A percentile compares a stretch with the other conserved stretches of the same genome.
Conservation (phyloP, 2,888 invertebrate genomes). For the Caenorhabditis virilis region DNA sequence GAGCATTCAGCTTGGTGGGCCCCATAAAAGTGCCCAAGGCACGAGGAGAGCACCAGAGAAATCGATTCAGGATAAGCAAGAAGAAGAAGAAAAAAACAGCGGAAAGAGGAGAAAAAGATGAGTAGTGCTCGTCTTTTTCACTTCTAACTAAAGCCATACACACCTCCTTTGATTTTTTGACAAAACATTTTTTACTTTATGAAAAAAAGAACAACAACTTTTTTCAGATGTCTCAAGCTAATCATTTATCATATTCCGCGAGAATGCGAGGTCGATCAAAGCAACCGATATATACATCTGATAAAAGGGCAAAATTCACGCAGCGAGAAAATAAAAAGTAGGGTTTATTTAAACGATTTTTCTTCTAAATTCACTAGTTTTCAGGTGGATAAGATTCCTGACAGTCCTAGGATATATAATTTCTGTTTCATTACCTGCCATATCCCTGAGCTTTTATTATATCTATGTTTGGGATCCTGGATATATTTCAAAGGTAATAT, state of each 20-base stretch:
- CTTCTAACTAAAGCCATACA: conserved; percentile 7
- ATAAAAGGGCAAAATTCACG: conserved; percentile 56
- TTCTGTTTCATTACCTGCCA: conserved; percentile 61
- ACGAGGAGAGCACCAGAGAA: conserved; percentile 21
- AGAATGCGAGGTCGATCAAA: conserved; percentile 44
- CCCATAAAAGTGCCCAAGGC: too few relatives aligned
- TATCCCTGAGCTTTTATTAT: conserved; percentile 61
- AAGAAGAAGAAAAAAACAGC: conserved; percentile 6
- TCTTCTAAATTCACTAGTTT: conserved; percentile 3
- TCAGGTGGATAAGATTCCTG: conserved; percentile 62
- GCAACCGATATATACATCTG: conserved; percentile 55
- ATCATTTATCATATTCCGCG: conserved; percentile 41
- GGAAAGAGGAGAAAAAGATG: conserved; percentile 8
- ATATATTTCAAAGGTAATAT: conserved; percentile 27
- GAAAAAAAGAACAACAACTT: not conserved
- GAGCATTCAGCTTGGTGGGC: too few relatives aligned
- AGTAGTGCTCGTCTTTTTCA: not conserved
- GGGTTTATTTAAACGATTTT: not conserved
- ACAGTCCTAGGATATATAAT: conserved; percentile 65
- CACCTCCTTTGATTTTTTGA: conserved; percentile 4
- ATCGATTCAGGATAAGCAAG: conserved; percentile 1
- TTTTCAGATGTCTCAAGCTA: conserved; percentile 39
- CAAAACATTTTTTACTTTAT: conserved; percentile 6
- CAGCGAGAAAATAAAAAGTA: conserved; percentile 54
- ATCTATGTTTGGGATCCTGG: conserved; percentile 63